Percentiles rank a stretch among this genome's conserved stretches.
Conservation (phyloP, 1,140 invertebrate genomes). For the Cataglyphis hispanica region DNA sequence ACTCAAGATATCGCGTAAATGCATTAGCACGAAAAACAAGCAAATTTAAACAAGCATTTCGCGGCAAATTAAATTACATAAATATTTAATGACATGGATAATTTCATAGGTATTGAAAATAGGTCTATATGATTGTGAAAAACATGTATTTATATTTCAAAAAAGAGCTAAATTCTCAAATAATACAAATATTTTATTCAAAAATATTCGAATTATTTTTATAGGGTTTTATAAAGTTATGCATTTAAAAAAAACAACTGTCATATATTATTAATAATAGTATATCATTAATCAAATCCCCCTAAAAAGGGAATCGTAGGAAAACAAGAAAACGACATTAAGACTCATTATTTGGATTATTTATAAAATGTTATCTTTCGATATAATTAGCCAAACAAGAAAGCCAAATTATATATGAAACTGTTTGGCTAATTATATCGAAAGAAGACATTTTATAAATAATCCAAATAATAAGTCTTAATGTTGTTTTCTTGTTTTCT, state of each 20-base stretch:
- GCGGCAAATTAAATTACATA: neutral
- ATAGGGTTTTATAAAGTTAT: neutral
- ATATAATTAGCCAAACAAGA: neutral
- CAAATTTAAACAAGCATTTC: neutral
- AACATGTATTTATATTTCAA: neutral
- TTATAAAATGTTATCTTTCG: neutral
- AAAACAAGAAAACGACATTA: neutral
- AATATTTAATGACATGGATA: no score
- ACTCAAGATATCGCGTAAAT: neutral
- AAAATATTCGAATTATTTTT: neutral
- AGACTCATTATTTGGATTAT: neutral
- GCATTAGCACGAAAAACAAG: neutral
- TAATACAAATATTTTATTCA: neutral
- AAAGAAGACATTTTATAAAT: slow-evolving; percentile 9
- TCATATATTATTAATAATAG: neutral
- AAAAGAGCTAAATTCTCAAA: neutral
- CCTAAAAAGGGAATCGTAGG: neutral
- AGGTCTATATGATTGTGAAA: neutral
- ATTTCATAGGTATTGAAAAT: neutral
- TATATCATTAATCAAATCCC: neutral
- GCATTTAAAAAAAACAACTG: neutral
- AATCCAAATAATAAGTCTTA: neutral
- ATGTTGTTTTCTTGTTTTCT: neutral
- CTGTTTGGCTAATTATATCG: neutral
- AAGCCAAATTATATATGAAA: neutral